Base-by-base conservation (phyloP, 2,113 vertebrate genomes). In the Corythoichthys haematopterus region DNA sequence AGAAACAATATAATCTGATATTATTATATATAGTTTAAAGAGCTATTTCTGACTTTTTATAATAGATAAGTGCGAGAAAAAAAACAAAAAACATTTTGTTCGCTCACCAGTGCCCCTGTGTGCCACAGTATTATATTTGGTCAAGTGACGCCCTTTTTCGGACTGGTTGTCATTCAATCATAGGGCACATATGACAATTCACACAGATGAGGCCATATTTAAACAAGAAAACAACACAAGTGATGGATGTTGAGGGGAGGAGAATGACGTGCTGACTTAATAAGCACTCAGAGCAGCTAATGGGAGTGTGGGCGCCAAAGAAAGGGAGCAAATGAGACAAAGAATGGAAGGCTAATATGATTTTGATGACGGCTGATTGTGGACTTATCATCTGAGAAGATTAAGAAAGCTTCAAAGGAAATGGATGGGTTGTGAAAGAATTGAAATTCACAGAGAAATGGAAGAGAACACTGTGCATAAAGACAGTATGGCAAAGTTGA, bases 251-350 rank as follows among this genome's bases (percentile, higher is more conserved):
- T 76, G 79, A 70, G 70, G 73, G 68, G 80, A 80, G 68, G 73
- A 82, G 70, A 79, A 81, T 83, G 83, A 78, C 61, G 66, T 80
- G 83, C 84, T 74, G 80, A 85, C 79, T 89, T 89, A 90, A 89
- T 89, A 85, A 87, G 86, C 77, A 89, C 70, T 87, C 83, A 68
- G 75, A 82, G 63, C 66, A 74, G 78, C 72, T 85, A 85, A 86
- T 85, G 80, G 78, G 58, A 84, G 77, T 12, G 76, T 84, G 84
- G 78, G 81, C 77, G 83, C 87, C 64, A 40, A 56, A 80, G 69
- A 79, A 74, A 78, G 71, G 50, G 51, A 82, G 69, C 57, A 80
- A 68, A 82, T 76, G 69, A 76, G 76, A 65, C 70, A 46, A 56
- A 77, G 70, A 79, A 70, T 56, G 36, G 71, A 68, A 53, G 56